Percentiles rank a stretch among this genome's conserved stretches.
phyloP scores from a whole-genome alignment of 2,797 vertebrate genomes.

The Alca torda region DNA sequence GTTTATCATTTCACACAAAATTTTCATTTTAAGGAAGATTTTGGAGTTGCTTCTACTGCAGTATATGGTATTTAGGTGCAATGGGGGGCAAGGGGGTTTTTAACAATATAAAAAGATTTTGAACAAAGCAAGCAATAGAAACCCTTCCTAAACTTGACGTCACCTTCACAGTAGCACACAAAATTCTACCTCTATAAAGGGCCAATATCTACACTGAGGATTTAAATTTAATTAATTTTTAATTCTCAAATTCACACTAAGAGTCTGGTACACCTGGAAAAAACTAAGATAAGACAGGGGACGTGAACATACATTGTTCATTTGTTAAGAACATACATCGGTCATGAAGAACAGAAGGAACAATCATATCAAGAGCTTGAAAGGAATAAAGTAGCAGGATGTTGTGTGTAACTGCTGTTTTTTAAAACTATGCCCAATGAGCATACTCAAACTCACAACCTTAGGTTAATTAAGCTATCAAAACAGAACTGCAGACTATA shows the following conservation, averaged over 20 bases:
- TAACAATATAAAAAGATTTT: background rate
- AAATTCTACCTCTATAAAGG: background rate
- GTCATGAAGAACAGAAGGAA: background rate
- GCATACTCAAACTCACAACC: background rate
- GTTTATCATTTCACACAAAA: background rate
- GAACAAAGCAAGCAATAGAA: background rate
- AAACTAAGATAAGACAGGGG: background rate
- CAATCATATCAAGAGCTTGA: background rate
- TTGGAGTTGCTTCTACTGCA: background rate
- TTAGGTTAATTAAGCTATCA: background rate
- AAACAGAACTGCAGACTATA: background rate
- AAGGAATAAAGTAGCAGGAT: background rate
- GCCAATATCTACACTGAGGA: background rate
- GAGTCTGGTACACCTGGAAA: background rate
- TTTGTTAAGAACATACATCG: background rate
- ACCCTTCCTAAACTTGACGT: background rate
- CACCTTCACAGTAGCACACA: background rate
- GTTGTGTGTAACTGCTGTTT: background rate
- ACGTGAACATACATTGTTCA: background rate
- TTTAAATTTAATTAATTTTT: background rate
- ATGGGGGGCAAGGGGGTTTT: rapidly evolving
- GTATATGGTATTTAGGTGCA: background rate
- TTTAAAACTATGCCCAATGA: background rate
- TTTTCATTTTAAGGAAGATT: background rate
- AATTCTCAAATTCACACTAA: background rate